These are phyloP conservation scores for Falco rusticolus DNA, from an alignment of 2,797 vertebrate genomes.

Conservation along the genomic window DNA sequence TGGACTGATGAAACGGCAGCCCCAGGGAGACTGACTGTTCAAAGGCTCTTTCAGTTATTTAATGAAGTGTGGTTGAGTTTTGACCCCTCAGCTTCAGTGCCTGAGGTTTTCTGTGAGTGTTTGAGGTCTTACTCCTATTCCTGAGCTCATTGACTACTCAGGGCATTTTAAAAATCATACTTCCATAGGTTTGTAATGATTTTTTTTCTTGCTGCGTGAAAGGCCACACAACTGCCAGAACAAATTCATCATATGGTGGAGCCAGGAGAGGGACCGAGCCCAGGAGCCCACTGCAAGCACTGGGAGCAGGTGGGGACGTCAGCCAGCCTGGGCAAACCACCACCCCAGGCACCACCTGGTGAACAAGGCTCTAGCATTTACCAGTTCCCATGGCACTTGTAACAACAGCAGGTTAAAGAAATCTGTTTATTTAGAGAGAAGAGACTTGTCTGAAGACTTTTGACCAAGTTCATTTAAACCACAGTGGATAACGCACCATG, in stretches of 20 bases:
- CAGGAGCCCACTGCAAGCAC: neutral
- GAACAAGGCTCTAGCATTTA: neutral
- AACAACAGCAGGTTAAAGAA: conserved; percentile 31
- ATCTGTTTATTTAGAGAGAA: conserved; percentile 38
- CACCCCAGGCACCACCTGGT: neutral
- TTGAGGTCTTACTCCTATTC: conserved; percentile 7
- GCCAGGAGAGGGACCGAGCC: accelerated
- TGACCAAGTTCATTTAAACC: conserved; percentile 5
- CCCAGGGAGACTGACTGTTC: neutral
- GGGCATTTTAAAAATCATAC: neutral
- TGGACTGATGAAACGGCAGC: neutral
- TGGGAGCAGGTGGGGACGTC: neutral
- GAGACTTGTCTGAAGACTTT: neutral
- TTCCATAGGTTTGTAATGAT: neutral
- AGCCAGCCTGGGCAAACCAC: neutral
- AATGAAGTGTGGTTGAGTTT: conserved; percentile 38
- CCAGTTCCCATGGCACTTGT: neutral
- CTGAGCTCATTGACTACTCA: neutral
- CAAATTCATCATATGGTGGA: neutral
- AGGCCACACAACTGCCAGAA: neutral
- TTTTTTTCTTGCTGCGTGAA: neutral
- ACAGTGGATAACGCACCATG: neutral
- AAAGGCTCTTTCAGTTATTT: conserved; percentile 9
- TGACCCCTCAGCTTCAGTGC: neutral
- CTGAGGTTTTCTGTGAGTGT: neutral